Evolutionary conservation across 2,113 vertebrate genomes (phyloP).

Genomic region (Gymnocephalus cernua): DNA sequence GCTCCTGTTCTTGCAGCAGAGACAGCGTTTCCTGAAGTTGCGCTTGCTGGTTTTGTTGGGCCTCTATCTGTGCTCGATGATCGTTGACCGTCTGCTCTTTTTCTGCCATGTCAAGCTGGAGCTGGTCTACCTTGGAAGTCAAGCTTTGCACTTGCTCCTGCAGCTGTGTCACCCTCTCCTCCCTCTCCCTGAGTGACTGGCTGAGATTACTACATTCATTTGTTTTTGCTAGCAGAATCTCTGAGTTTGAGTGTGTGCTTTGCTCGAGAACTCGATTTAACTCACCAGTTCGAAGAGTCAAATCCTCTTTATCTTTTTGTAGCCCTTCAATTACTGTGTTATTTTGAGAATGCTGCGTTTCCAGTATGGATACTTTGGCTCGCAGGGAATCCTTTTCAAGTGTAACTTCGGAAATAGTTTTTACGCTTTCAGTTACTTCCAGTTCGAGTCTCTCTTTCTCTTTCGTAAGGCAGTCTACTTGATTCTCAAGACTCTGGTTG

Average conservation of each 20-base stretch:
- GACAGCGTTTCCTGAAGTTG: slow-evolving; percentile 78
- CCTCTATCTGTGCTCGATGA: slow-evolving; percentile 67
- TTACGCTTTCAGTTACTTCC: slow-evolving; percentile 70
- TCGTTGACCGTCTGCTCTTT: slow-evolving; percentile 73
- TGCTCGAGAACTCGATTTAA: slow-evolving; percentile 79
- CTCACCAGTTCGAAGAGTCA: slow-evolving; percentile 75
- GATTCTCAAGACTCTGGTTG: slow-evolving; percentile 65
- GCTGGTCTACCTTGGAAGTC: slow-evolving; percentile 73
- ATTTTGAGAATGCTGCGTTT: slow-evolving; percentile 71
- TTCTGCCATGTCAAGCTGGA: slow-evolving; percentile 60
- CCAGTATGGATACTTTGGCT: slow-evolving; percentile 68
- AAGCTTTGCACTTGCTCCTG: slow-evolving; percentile 76
- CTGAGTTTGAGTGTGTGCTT: slow-evolving; percentile 78
- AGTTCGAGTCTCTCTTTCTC: slow-evolving; percentile 81
- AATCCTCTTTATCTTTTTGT: slow-evolving; percentile 79
- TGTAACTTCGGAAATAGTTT: slow-evolving; percentile 64
- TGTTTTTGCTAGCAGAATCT: slow-evolving; percentile 84
- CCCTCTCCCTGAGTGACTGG: slow-evolving; percentile 78
- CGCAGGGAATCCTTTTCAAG: slow-evolving; percentile 76
- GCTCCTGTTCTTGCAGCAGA: slow-evolving; percentile 81
- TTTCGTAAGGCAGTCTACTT: slow-evolving; percentile 74
- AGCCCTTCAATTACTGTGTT: slow-evolving; percentile 75
- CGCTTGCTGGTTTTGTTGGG: slow-evolving; percentile 70
- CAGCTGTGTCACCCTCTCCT: slow-evolving; percentile 71
- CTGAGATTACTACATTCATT: slow-evolving; percentile 81